A percentile compares a stretch with the other conserved stretches of the same genome.
Conservation (phyloP, 2,888 invertebrate species). For the Terebella lapidaria region DNA sequence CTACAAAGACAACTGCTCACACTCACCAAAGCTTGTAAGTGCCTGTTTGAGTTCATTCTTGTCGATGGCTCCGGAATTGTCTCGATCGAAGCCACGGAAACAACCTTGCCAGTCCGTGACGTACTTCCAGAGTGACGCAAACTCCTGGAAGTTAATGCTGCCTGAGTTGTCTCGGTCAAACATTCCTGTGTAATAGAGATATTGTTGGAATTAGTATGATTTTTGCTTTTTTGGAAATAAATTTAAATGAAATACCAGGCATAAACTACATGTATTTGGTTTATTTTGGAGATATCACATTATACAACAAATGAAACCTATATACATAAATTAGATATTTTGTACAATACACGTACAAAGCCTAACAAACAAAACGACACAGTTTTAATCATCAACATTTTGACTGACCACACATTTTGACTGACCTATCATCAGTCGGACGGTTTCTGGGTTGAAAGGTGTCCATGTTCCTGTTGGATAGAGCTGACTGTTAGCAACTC, state of each 20-base stretch:
- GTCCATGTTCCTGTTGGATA: conserved; percentile 75
- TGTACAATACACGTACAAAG: too few species aligned
- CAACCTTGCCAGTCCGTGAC: conserved; percentile 97
- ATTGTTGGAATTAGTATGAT: too few species aligned
- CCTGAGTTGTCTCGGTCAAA: conserved; percentile 87
- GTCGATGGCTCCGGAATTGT: conserved; percentile 84
- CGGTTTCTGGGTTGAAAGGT: conserved; percentile 95
- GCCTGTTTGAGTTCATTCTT: conserved; percentile 84
- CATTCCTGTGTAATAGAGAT: conserved; percentile 62
- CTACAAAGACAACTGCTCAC: background rate
- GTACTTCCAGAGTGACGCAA: conserved; percentile 94
- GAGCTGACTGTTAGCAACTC: too few species aligned
- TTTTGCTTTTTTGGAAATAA: too few species aligned
- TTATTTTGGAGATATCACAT: background rate
- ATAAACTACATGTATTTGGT: too few species aligned
- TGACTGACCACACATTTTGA: too few species aligned
- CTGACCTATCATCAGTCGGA: conserved; percentile 88
- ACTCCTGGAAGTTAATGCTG: conserved; percentile 89
- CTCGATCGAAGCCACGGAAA: conserved; percentile 88
- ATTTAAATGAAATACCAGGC: too few species aligned
- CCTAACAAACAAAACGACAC: too few species aligned
- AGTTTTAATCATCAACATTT: too few species aligned
- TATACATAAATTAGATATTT: too few species aligned
- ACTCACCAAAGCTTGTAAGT: conserved; percentile 74
- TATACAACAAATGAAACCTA: too few species aligned